Base-by-base conservation (phyloP, 2,888 invertebrate genomes). In the Monochamus alternatus region DNA sequence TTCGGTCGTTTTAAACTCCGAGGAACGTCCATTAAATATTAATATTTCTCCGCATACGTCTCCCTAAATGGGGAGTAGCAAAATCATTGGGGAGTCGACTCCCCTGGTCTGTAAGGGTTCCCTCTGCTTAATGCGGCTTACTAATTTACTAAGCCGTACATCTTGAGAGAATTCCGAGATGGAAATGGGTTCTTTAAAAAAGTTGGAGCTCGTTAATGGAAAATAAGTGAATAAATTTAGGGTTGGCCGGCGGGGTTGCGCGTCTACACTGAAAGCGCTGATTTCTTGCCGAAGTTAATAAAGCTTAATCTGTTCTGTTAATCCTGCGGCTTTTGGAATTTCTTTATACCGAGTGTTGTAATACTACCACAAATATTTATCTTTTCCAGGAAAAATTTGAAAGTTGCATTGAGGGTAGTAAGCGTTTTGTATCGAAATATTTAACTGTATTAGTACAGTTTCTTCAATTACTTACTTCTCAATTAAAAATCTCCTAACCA, bases 1-100 rank as follows among this genome's bases (percentile, higher is more conserved):
- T 60, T 69, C 69, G 38, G 59, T 47, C 69, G 69, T 38, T 60
- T 60, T 47, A 69, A 69, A 69, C 30, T 47, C 66, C 60, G 30
- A 44, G n/a, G 31, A 14, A 10, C 22, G 22, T 7, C 22, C 69
- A 60, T 69, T 60, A 69, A 69, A 69, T 60, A 69, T 69, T 69
- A 69, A 69, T 60, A 69, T 69, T 31, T 60, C 30, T 31, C 9
- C 44, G 31, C 60, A 32, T 55, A 22, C 51, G 30, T 55, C 60
- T 31, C 30, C 9, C 5, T 47, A 60, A 69, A 69, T 66, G 31
- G 51, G 32, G 66, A 66, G 66, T 14, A 52, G 31, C 32, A 55
- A 55, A 12, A 55, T 52, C 52, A 32, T 32, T 52, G n/a, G 66
- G 52, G 66, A 66, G 10, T 38, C 38, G 38, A 38, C 22, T 55